phyloP scores from a whole-genome alignment of 2,797 vertebrate genomes.

The Adrianichthys oophorus region DNA sequence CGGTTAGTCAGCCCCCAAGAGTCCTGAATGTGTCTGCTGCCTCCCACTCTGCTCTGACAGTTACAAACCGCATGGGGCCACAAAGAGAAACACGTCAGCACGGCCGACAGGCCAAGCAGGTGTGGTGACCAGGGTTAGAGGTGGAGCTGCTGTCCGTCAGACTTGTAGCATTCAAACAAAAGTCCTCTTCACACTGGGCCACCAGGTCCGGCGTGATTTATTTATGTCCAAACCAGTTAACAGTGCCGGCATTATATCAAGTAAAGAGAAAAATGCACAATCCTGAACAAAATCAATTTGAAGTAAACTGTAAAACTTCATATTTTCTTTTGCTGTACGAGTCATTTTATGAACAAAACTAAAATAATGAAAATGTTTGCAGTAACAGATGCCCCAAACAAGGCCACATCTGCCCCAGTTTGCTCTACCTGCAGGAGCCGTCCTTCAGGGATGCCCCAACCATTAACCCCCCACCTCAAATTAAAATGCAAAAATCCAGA shows the following conservation, averaged over 20 bases:
- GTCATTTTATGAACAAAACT: no score
- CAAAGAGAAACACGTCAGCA: slow-evolving; percentile 67
- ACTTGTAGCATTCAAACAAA: slow-evolving; percentile 35
- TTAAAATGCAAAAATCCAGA: slow-evolving; percentile 68
- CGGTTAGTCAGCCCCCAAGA: slow-evolving; percentile 40
- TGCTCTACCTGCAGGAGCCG: slow-evolving; percentile 51
- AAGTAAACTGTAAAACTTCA: no score
- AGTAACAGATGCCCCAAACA: slow-evolving; percentile 46
- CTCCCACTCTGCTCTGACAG: slow-evolving; percentile 34
- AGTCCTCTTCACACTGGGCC: slow-evolving; percentile 35
- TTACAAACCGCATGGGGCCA: slow-evolving; percentile 39
- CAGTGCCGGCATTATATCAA: slow-evolving; percentile 15
- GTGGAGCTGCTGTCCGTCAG: slow-evolving; percentile 73
- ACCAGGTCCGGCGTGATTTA: slow-evolving; percentile 35
- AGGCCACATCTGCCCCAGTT: slow-evolving; percentile 23
- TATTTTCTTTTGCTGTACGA: background rate
- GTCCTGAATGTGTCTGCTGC: slow-evolving; percentile 42
- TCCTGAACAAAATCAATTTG: no score
- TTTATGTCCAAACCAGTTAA: slow-evolving; percentile 28
- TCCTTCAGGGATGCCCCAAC: slow-evolving; percentile 35
- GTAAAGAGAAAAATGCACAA: background rate
- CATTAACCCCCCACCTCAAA: slow-evolving; percentile 59
- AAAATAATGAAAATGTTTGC: no score
- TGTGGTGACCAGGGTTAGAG: slow-evolving; percentile 44
- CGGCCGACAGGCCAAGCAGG: slow-evolving; percentile 59